A percentile compares a stretch with the other conserved stretches of the same genome.
Conservation (phyloP, 2,113 vertebrate genomes). For the Penelope pileata region DNA sequence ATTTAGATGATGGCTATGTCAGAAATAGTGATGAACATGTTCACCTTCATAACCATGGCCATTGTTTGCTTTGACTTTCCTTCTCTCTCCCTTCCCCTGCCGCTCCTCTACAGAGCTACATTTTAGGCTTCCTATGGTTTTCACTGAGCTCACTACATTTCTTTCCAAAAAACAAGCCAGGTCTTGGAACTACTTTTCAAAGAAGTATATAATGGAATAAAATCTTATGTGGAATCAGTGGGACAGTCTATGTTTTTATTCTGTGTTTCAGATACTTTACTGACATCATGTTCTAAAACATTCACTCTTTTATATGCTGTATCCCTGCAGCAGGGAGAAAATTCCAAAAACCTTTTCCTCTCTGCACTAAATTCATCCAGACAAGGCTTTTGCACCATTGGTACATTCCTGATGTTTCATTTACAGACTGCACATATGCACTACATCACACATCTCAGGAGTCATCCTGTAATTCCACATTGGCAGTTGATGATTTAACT, state of each 20-base stretch:
- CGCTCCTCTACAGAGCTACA: background rate
- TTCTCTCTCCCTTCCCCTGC: background rate
- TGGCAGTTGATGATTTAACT: slow-evolving; percentile 60
- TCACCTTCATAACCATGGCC: background rate
- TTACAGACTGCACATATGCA: slow-evolving; percentile 54
- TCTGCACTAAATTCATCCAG: slow-evolving; percentile 83
- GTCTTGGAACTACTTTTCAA: slow-evolving; percentile 1
- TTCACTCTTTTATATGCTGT: slow-evolving; percentile 29
- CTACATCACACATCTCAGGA: slow-evolving; percentile 65
- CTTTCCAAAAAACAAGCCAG: slow-evolving; percentile 3
- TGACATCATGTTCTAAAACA: background rate
- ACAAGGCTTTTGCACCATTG: slow-evolving; percentile 88
- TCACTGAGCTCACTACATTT: background rate
- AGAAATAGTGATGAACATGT: background rate
- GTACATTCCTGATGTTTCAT: slow-evolving; percentile 63
- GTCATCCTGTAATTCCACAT: slow-evolving; percentile 56
- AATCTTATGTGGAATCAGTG: background rate
- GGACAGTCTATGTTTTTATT: slow-evolving; percentile 14
- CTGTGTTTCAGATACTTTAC: slow-evolving; percentile 20
- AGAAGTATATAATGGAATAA: slow-evolving; percentile 19
- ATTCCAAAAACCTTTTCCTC: slow-evolving; percentile 38
- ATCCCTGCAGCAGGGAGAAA: slow-evolving; percentile 70
- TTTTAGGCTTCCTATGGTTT: background rate
- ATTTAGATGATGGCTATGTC: background rate
- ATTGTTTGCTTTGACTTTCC: background rate